Conservation (phyloP, 2,113 vertebrate genomes). For the Corythoichthys haematopterus region DNA sequence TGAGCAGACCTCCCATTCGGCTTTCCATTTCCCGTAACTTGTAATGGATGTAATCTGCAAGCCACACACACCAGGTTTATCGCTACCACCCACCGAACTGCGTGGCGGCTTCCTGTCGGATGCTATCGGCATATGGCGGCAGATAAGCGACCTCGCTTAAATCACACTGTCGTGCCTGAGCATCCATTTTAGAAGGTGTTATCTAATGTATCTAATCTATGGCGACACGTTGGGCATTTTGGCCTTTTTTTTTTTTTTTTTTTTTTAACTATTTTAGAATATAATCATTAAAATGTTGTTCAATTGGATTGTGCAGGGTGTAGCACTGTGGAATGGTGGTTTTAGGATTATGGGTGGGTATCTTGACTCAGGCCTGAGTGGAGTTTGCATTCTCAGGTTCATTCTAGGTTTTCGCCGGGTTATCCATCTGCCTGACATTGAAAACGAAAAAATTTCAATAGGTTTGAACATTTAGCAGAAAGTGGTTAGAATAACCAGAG, state of each 20-base stretch:
- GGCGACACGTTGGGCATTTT: not conserved
- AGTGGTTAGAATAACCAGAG: too few relatives aligned
- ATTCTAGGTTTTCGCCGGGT: too few relatives aligned
- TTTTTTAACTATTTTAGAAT: not conserved
- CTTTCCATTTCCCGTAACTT: not conserved
- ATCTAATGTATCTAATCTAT: not conserved
- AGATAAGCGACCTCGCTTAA: conserved; percentile 65
- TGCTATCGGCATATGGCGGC: conserved; percentile 39
- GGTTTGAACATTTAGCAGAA: too few relatives aligned
- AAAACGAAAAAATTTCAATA: too few relatives aligned
- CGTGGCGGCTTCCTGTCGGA: conserved; percentile 41
- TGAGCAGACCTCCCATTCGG: not conserved
- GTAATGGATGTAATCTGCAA: conserved; percentile 3
- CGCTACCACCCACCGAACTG: conserved; percentile 40
- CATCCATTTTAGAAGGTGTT: not conserved
- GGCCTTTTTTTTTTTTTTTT: too few relatives aligned
- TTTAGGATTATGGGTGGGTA: not conserved
- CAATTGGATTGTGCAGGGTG: not conserved
- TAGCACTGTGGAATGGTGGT: not conserved
- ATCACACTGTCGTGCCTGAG: conserved; percentile 66
- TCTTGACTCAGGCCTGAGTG: too few relatives aligned
- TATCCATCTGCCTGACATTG: too few relatives aligned
- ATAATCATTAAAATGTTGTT: not conserved
- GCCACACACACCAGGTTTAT: conserved; percentile 27
- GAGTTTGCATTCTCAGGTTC: too few relatives aligned